Conservation (phyloP, 1,140 invertebrate genomes). For the Bombus huntii region DNA sequence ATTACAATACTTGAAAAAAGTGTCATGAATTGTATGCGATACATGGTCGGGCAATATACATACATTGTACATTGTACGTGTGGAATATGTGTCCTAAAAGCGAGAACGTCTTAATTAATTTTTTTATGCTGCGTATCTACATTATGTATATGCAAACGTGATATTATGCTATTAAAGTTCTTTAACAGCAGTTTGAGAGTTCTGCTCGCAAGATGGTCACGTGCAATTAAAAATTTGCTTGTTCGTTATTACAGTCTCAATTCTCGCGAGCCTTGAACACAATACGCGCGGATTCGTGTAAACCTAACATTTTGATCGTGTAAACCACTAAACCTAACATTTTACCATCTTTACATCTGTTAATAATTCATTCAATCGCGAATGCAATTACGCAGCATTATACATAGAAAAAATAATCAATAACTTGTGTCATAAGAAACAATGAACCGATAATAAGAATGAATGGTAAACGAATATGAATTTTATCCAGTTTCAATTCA, state of each 20-base stretch:
- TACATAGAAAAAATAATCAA: neutral
- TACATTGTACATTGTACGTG: conserved; percentile 40
- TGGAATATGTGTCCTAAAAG: conserved; percentile 40
- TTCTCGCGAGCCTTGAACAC: conserved; percentile 58
- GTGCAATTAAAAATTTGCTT: conserved; percentile 33
- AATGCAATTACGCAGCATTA: conserved; percentile 27
- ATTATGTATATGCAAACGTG: conserved; percentile 11
- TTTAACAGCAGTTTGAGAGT: neutral
- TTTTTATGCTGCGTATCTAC: conserved; percentile 41
- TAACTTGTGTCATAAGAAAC: neutral
- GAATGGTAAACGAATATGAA: neutral
- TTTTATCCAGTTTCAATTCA: neutral
- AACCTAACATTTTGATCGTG: conserved; percentile 9
- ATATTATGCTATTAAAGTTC: conserved; percentile 3
- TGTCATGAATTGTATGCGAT: conserved; percentile 44
- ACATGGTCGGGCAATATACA: conserved; percentile 41
- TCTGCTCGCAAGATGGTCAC: conserved; percentile 17
- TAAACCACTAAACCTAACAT: neutral
- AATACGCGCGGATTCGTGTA: conserved; percentile 35
- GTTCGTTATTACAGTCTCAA: conserved; percentile 36
- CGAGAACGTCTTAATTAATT: conserved; percentile 44
- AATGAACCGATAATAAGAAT: conserved; percentile 1
- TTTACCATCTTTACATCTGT: neutral
- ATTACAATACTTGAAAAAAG: conserved; percentile 69
- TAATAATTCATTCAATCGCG: neutral